Evolutionary conservation across 2,113 vertebrate species (phyloP).

Genomic region (Pristiophorus japonicus): DNA sequence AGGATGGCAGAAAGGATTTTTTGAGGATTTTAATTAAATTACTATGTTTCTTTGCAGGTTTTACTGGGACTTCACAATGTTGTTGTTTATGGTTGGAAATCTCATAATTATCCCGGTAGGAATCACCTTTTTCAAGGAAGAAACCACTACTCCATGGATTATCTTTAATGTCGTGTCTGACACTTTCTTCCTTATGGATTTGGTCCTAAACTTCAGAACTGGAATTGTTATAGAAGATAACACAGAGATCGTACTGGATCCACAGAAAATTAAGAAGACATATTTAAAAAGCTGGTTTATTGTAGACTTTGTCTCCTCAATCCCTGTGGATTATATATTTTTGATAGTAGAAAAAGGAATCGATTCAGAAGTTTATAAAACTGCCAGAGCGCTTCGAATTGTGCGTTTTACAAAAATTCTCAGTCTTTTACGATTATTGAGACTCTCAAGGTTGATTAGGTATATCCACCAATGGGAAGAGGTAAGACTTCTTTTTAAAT

Average conservation of each 20-base stretch:
- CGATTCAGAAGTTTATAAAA: conserved; percentile 96
- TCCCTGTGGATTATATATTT: conserved; percentile 98
- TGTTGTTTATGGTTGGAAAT: conserved; percentile 98
- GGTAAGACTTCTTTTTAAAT: conserved; percentile 56
- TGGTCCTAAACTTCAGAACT: conserved; percentile 95
- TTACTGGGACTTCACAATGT: conserved; percentile 98
- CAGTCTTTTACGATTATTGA: conserved; percentile 77
- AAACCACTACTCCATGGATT: conserved; percentile 93
- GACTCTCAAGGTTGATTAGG: conserved; percentile 85
- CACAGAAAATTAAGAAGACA: conserved; percentile 86
- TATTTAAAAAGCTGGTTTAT: conserved; percentile 96
- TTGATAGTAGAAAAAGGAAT: conserved; percentile 97
- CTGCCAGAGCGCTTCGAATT: conserved; percentile 83
- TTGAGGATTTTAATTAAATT: neutral
- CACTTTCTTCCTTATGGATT: conserved; percentile 96
- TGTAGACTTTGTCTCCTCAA: conserved; percentile 96
- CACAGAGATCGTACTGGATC: conserved; percentile 95
- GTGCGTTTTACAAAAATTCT: conserved; percentile 96
- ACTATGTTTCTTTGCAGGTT: conserved; percentile 60
- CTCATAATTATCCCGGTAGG: conserved; percentile 96
- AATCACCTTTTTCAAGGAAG: conserved; percentile 98
- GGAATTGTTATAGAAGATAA: conserved; percentile 97
- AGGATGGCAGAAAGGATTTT: neutral
- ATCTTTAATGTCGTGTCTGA: conserved; percentile 97
- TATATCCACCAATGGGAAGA: conserved; percentile 98